A percentile compares a stretch with the other conserved stretches of the same genome.
Evolutionary conservation across 2,888 invertebrate species (phyloP).

Genomic region (Thymelicus sylvestris): DNA sequence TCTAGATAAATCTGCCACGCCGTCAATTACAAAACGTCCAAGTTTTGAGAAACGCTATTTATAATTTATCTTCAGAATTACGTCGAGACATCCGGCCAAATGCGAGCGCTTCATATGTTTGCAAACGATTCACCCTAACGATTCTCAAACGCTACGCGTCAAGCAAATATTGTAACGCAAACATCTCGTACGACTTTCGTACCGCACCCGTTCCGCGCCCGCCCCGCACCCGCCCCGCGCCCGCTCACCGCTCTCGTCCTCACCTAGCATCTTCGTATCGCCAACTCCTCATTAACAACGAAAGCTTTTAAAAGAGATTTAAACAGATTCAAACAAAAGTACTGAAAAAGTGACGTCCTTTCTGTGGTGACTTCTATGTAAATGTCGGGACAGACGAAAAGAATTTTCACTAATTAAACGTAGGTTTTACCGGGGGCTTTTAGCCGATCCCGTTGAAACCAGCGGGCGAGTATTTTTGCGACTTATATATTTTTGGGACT

Average conservation of each 20-base stretch:
- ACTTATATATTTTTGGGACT: slow-evolving; percentile 58
- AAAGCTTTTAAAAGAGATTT: slow-evolving; percentile 78
- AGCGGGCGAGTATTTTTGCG: slow-evolving; percentile 64
- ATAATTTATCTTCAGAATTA: slow-evolving; percentile 77
- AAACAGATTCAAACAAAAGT: slow-evolving; percentile 78
- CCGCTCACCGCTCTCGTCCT: slow-evolving; percentile 38
- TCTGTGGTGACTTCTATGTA: slow-evolving; percentile 79
- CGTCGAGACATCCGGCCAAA: slow-evolving; percentile 74
- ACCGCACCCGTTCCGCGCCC: slow-evolving; percentile 48
- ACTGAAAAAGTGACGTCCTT: slow-evolving; percentile 73
- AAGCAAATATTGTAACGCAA: slow-evolving; percentile 75
- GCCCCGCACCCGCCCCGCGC: slow-evolving; percentile 47
- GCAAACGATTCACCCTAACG: slow-evolving; percentile 78
- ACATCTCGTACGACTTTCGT: slow-evolving; percentile 58
- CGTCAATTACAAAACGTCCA: slow-evolving; percentile 80
- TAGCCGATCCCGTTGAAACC: slow-evolving; percentile 63
- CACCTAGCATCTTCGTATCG: slow-evolving; percentile 58
- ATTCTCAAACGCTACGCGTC: slow-evolving; percentile 82
- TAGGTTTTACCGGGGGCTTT: slow-evolving; percentile 58
- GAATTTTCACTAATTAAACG: slow-evolving; percentile 75
- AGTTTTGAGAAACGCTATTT: slow-evolving; percentile 76
- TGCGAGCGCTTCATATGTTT: slow-evolving; percentile 74
- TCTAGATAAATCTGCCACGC: slow-evolving; percentile 78
- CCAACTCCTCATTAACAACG: slow-evolving; percentile 74
- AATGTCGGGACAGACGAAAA: slow-evolving; percentile 70